A percentile compares a stretch with the other conserved stretches of the same genome.
Conservation (phyloP, 2,888 invertebrate genomes). For the Formica aserva region DNA sequence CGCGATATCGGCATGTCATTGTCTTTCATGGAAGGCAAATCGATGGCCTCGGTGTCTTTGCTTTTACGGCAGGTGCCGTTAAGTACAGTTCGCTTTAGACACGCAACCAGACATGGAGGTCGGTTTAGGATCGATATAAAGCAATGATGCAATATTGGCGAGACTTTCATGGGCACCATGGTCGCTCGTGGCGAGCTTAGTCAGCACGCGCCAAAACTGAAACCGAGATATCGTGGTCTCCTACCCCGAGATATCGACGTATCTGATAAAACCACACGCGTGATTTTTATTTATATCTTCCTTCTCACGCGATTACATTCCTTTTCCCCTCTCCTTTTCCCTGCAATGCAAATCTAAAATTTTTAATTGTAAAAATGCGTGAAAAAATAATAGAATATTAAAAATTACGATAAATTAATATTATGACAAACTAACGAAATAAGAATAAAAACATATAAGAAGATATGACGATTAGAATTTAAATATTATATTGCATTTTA, state of each 20-base stretch:
- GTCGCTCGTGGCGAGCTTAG: background rate
- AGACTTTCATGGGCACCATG: conserved; percentile 58
- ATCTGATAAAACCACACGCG: background rate
- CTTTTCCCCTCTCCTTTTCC: background rate
- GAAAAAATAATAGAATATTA: background rate
- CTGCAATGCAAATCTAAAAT: background rate
- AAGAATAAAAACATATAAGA: background rate
- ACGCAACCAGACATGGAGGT: conserved; percentile 36
- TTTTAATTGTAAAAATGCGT: background rate
- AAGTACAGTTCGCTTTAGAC: conserved; percentile 53
- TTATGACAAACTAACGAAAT: background rate
- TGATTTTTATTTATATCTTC: background rate
- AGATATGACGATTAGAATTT: background rate
- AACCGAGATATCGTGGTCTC: background rate
- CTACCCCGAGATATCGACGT: background rate
- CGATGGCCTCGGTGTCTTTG: conserved; percentile 61
- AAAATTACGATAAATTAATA: background rate
- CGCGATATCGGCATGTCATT: conserved; percentile 38
- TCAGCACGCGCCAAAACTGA: conserved; percentile 13
- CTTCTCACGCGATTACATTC: background rate
- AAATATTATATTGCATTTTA: background rate
- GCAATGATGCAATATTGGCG: conserved; percentile 70
- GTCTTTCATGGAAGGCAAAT: conserved; percentile 63
- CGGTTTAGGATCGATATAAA: conserved; percentile 71
- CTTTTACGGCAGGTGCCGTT: conserved; percentile 48